phyloP scores from a whole-genome alignment of 2,113 vertebrate species.

The Chaetodon auriga region DNA sequence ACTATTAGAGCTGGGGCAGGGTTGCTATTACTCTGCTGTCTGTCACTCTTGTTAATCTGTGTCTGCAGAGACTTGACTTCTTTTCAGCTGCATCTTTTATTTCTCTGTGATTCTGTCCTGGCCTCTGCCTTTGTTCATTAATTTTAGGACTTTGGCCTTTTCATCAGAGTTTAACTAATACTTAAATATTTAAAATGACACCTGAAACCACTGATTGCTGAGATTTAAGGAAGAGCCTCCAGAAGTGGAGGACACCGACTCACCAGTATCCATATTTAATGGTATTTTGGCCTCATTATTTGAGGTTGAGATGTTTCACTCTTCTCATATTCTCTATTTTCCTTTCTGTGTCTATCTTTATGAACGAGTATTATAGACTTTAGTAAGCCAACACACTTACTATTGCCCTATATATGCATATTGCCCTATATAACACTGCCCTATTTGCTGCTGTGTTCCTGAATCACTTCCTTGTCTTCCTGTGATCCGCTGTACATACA shows the following conservation, averaged over 20 bases:
- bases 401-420: constrained; percentile 73
- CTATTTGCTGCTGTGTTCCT: constrained; percentile 66
- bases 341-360: constrained; percentile 13
- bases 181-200: not conserved
- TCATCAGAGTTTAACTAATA: not conserved
- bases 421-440: constrained; percentile 73
- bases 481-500: constrained; percentile 53
- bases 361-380: constrained; percentile 48
- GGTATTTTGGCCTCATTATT: constrained; percentile 14
- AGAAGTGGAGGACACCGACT: not conserved
- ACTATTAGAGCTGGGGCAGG: constrained; percentile 35
- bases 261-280: constrained; percentile 30
- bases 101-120: not conserved
- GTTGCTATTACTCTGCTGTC: constrained; percentile 53
- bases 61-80: constrained; percentile 27
- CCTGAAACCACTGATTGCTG: not conserved
- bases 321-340: not conserved
- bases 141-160: constrained; percentile 3
- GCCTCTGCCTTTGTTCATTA: not conserved
- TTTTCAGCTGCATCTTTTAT: constrained; percentile 38
- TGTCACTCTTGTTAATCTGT: constrained; percentile 50
- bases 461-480: constrained; percentile 27
- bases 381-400: constrained; percentile 43
- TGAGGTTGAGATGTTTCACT: not conserved
- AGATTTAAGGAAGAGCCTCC: constrained; percentile 9